Base-by-base conservation (phyloP, 2,797 vertebrate genomes). In the Gorsachius magnificus region DNA sequence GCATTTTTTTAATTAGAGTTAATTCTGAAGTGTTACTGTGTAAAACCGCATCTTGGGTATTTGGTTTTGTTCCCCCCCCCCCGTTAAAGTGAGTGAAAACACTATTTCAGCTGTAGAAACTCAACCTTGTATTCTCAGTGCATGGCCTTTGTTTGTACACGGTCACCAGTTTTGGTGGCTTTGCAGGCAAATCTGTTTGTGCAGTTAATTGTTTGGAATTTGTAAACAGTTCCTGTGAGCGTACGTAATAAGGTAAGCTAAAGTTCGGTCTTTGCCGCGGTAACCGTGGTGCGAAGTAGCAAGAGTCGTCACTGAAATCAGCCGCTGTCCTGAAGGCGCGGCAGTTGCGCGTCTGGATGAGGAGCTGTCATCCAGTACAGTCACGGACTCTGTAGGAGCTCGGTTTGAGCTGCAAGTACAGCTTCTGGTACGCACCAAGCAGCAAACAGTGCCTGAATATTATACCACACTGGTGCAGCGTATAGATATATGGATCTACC, bases 361-460 rank as follows among this genome's bases (percentile, higher is more conserved):
- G 79, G 50, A 81, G 43, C 28, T 61, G 28, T 58, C 84, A 64
- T 68, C 65, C 76, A 58, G 50, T 17, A 19, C 25, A 74, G 60
- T 84, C 35, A 15, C 13, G 75, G 83, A 65, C 71, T 70, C 68
- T 19, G 87, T 17, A 69, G 83, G 68, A 88, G 94, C 92, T 89
- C 93, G 80, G 78, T 96, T 93, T 89, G 91, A 95, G 91, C 93
- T 83, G 85, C 77, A 88, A 87, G 65, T 78, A 89, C 13, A 46
- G 85, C 56, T 69, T 81, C 56, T 77, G 88, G 57, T 76, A 14
- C 69, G 89, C 71, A 89, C 46, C 77, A 74, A 95, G 68, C 51
- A 75, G 54, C 54, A 76, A 63, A 54, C 22, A 57, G 72, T 56
- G 29, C 46, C 76, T 76, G 60, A 51, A 15, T 7, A 5, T 83